Evolutionary conservation across 2,113 vertebrate genomes (phyloP).

Genomic region (Athene cunicularia): DNA sequence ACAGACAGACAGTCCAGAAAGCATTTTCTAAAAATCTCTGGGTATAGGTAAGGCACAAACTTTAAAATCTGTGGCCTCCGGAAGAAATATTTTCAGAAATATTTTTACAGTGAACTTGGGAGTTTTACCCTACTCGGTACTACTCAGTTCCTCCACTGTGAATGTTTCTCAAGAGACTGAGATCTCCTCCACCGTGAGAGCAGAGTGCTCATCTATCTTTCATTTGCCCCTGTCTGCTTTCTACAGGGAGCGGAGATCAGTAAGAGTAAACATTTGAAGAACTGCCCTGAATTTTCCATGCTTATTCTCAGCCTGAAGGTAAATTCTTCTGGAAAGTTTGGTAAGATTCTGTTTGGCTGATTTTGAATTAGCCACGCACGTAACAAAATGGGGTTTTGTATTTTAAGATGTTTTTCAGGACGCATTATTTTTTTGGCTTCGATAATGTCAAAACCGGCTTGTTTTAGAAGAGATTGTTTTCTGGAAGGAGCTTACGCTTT

Average conservation of each 20-base stretch:
- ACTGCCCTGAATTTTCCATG: neutral
- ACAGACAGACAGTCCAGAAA: neutral
- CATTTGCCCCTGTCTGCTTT: neutral
- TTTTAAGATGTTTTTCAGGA: neutral
- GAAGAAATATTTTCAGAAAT: neutral
- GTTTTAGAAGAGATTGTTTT: neutral
- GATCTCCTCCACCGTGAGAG: neutral
- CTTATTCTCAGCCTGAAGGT: neutral
- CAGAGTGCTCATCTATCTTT: neutral
- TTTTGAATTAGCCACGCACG: neutral
- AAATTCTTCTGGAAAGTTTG: conserved; percentile 30
- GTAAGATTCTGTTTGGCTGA: neutral
- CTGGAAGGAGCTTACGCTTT: neutral
- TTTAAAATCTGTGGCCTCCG: neutral
- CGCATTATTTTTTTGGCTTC: neutral
- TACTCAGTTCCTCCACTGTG: neutral
- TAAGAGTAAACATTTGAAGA: neutral
- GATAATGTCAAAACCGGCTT: neutral
- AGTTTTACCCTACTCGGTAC: neutral
- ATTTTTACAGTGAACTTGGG: neutral
- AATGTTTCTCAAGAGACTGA: neutral
- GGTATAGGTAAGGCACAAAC: neutral
- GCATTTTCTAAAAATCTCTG: neutral
- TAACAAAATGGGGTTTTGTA: neutral
- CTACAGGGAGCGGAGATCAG: neutral